Evolutionary conservation across 2,797 vertebrate species (phyloP).

Genomic region (Pteronotus mesoamericanus): DNA sequence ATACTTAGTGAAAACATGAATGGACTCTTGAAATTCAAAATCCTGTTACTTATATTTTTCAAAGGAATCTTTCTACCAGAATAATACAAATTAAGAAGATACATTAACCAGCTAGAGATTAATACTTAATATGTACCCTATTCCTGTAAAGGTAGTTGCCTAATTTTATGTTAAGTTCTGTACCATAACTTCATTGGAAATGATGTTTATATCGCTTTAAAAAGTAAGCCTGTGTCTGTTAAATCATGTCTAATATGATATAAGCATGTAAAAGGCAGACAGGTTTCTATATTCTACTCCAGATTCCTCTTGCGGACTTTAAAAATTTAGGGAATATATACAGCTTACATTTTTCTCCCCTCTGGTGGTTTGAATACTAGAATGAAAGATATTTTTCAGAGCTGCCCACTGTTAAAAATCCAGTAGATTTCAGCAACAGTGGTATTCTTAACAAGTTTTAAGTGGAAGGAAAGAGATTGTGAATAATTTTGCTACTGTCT

Average conservation of each 20-base stretch:
- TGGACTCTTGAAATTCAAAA: not conserved
- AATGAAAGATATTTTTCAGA: conserved; percentile 27
- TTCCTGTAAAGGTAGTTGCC: not conserved
- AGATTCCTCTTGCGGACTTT: not conserved
- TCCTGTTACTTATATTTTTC: not conserved
- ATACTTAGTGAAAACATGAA: not conserved
- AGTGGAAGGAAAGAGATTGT: not conserved
- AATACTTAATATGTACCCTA: not conserved
- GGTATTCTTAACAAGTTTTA: conserved; percentile 45
- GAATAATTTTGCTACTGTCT: conserved; percentile 59
- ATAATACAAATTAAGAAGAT: not conserved
- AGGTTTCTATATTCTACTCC: not conserved
- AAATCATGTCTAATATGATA: not conserved
- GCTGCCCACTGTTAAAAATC: conserved; percentile 9
- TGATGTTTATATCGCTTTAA: not conserved
- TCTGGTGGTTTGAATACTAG: not conserved
- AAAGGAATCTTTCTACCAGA: not conserved
- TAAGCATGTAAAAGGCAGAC: not conserved
- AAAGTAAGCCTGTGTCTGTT: not conserved
- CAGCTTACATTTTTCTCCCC: not conserved
- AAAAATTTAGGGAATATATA: not conserved
- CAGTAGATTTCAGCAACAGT: not conserved
- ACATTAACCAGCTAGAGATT: not conserved
- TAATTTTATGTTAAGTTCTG: conserved; percentile 12
- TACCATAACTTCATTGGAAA: not conserved